Evolutionary conservation across 1,140 invertebrate species (phyloP).

Genomic region (Caerostris extrusa): DNA sequence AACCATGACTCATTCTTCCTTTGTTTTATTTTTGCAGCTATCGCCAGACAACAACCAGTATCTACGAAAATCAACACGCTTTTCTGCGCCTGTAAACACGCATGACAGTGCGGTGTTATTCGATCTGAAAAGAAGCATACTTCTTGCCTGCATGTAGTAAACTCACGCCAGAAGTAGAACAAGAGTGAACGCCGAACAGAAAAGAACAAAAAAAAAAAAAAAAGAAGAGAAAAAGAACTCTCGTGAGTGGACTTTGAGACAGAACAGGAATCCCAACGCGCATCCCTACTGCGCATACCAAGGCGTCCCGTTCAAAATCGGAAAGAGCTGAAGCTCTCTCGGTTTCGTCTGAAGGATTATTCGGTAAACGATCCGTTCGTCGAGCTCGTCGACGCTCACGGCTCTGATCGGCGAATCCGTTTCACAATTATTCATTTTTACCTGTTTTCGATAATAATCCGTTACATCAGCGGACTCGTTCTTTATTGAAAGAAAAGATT

Average conservation of each 20-base stretch:
- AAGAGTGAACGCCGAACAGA: not conserved
- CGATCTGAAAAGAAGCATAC: not conserved
- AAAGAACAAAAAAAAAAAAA: not conserved
- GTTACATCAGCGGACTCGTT: not conserved
- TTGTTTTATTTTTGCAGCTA: not conserved
- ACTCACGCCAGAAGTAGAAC: not conserved
- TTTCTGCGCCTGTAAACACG: slow-evolving; percentile 10
- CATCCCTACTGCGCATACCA: slow-evolving; percentile 44
- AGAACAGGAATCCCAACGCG: slow-evolving; percentile 43
- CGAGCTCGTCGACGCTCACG: not conserved
- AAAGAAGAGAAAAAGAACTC: not conserved
- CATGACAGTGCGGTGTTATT: not conserved
- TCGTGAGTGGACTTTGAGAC: slow-evolving; percentile 50
- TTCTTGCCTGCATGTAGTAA: not conserved
- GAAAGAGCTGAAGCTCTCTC: slow-evolving; percentile 9
- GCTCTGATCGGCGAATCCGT: not conserved
- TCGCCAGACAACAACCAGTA: too few relatives aligned
- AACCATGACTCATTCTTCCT: not conserved
- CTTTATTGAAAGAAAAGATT: not conserved
- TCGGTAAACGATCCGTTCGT: not conserved
- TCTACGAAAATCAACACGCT: not conserved
- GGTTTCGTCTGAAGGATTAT: slow-evolving; percentile 23
- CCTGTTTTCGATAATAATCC: not conserved
- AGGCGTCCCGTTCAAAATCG: slow-evolving; percentile 62
- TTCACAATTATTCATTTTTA: not conserved